phyloP scores from a whole-genome alignment of 92 coral and sea anemone species.

The Parazoanthus swiftii region DNA sequence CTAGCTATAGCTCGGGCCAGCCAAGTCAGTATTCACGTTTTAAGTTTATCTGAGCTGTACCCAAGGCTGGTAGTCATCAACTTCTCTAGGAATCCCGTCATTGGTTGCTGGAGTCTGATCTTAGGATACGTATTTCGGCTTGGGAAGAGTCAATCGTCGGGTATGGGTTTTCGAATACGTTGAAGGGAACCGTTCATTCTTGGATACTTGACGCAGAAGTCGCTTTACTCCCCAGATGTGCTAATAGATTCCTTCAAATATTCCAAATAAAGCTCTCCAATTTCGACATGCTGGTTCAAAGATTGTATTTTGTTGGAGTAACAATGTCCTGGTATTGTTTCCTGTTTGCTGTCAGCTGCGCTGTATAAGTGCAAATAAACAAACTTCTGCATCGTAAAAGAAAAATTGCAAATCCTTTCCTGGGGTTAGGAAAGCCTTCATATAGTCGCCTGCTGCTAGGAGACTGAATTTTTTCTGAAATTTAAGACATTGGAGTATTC shows the following conservation, averaged over 20 bases:
- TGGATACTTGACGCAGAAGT: not conserved
- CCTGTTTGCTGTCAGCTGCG: too few relatives aligned
- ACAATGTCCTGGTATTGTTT: too few relatives aligned
- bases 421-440: too few relatives aligned
- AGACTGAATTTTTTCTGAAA: too few relatives aligned
- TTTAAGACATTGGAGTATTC: too few relatives aligned
- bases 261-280: slow-evolving; percentile 24
- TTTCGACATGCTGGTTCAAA: not conserved
- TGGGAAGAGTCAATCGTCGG: slow-evolving; percentile 9
- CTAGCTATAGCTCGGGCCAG: too few relatives aligned
- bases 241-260: not conserved
- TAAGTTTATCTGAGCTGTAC: not conserved
- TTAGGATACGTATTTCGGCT: not conserved
- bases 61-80: slow-evolving; percentile 17
- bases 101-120: not conserved
- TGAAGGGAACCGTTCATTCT: not conserved
- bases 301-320: not conserved
- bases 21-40: too few relatives aligned
- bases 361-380: too few relatives aligned
- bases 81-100: not conserved
- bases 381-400: too few relatives aligned
- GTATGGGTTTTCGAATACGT: slow-evolving; percentile 7
- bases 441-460: too few relatives aligned
- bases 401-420: too few relatives aligned
- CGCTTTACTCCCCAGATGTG: not conserved